Evolutionary conservation across 1,140 invertebrate genomes (phyloP), one percentile per base, ranked within the genome.

Genomic region (Drosophila rufa): DNA sequence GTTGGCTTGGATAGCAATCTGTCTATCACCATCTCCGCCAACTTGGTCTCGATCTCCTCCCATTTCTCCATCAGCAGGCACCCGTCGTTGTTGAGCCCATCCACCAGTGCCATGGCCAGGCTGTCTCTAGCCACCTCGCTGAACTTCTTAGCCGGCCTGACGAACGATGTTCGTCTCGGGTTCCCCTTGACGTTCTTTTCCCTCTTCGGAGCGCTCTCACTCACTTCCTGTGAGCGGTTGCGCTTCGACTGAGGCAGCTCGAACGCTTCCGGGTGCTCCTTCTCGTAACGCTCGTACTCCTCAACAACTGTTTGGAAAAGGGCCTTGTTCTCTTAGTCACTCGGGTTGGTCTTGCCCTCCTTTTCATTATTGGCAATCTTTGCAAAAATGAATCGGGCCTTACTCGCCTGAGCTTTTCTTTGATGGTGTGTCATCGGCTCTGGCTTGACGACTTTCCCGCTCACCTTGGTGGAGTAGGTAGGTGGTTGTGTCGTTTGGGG

Each of bases 21-120:
- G 15, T 50, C 58, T 3, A 43, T 56, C 14, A 56, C 53, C 53
- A 56, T 40, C 8, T 56, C 15, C 4, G 36, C 53, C 19, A 56
- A 12, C 17, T 14, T 22, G 53, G 17, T 38, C 33, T 56, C 53
- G 33, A 56, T 40, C 27, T 33, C 57, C 25, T 59, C 9, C 53
- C 36, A 56, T 5, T n/a, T 56, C 19, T 56, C 33, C 14, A 14
- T 3, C 4, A 40, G 53, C 8, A 38, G 19, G 8, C 14, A 8
- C 3, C 53, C 53, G 7, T 56, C 53, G 5, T 56, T 14, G 19
- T 38, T 30, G 14, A 56, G 19, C 7, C 36, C 53, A 17, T 56
- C 53, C 14, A 25, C 19, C 9, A 57, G 11, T 4, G 36, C 36
- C 55, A 40, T 57, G 25, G 25, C 6, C 30, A 9, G 8, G 8